Percentiles rank a stretch among this genome's conserved stretches.
These are phyloP conservation scores for Drosophila arawakana DNA, from an alignment of 1,140 invertebrate genomes.

Conservation along the genomic window DNA sequence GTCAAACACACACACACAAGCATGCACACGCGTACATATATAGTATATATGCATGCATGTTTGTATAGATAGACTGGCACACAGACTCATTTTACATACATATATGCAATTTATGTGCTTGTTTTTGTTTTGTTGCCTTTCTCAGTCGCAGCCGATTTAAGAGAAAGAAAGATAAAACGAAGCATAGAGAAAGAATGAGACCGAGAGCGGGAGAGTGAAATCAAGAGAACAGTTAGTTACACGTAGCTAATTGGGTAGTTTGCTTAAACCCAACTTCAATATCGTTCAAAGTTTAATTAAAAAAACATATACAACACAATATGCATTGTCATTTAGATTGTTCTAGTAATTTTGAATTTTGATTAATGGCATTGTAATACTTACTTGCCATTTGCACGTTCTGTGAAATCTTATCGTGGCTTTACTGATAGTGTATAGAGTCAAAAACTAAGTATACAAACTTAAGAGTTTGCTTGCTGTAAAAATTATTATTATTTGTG, in stretches of 20 bases:
- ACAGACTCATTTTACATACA: conserved; percentile 64
- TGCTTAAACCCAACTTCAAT: conserved; percentile 4
- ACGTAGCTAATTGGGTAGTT: conserved; percentile 19
- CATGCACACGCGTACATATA: conserved; percentile 8
- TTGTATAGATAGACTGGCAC: neutral
- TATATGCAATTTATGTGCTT: conserved; percentile 68
- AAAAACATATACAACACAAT: neutral
- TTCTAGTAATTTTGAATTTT: conserved; percentile 64
- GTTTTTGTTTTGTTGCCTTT: conserved; percentile 54
- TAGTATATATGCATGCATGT: conserved; percentile 12
- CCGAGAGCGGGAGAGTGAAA: conserved; percentile 1
- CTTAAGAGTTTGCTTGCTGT: conserved; percentile 11
- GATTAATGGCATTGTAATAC: conserved; percentile 37
- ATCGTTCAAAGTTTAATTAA: conserved; percentile 64
- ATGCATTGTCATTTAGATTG: conserved; percentile 49
- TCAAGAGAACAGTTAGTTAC: conserved; percentile 32
- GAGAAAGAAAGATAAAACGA: conserved; percentile 7
- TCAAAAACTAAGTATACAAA: conserved; percentile 7
- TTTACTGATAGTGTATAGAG: conserved; percentile 32
- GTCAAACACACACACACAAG: conserved; percentile 15
- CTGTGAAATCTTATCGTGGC: conserved; percentile 59
- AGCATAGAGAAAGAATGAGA: neutral
- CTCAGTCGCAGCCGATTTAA: conserved; percentile 54
- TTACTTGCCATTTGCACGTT: conserved; percentile 29
- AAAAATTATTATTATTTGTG: conserved; percentile 22